phyloP scores from a whole-genome alignment of 2,888 invertebrate genomes.

The Lagria hirta region DNA sequence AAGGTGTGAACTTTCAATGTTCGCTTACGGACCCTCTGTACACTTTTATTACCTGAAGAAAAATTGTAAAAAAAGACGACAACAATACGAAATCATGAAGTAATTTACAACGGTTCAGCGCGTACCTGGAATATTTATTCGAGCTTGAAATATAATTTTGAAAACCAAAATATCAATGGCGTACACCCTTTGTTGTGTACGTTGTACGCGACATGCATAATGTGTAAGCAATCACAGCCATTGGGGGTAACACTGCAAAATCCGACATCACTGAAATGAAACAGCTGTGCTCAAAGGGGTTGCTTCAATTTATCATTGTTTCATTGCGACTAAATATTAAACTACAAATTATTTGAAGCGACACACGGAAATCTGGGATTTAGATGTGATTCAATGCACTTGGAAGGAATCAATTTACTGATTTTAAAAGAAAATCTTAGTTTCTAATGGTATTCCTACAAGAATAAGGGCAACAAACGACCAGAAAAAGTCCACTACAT shows the following conservation, averaged over 20 bases:
- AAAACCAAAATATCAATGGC: conserved; percentile 37
- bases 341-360: conserved; percentile 24
- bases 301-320: conserved; percentile 47
- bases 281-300: conserved; percentile 50
- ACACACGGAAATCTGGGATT: too few relatives aligned
- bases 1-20: too few relatives aligned
- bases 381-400: too few relatives aligned
- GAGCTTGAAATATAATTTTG: conserved; percentile 40
- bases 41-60: too few relatives aligned
- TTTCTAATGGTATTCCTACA: too few relatives aligned
- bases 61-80: too few relatives aligned
- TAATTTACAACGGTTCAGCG: conserved; percentile 36
- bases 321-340: conserved; percentile 40
- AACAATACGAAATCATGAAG: too few relatives aligned
- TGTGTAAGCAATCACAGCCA: conserved; percentile 53
- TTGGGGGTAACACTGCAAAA: conserved; percentile 39
- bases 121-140: conserved; percentile 36
- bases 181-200: conserved; percentile 36
- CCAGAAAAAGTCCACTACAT: too few relatives aligned
- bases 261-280: conserved; percentile 44
- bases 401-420: too few relatives aligned
- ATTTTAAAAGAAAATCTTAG: too few relatives aligned
- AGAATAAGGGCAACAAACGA: too few relatives aligned
- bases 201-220: conserved; percentile 54
- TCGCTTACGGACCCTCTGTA: too few relatives aligned